Conservation (phyloP, 1,140 invertebrate genomes). For the Papilio dardanus region DNA sequence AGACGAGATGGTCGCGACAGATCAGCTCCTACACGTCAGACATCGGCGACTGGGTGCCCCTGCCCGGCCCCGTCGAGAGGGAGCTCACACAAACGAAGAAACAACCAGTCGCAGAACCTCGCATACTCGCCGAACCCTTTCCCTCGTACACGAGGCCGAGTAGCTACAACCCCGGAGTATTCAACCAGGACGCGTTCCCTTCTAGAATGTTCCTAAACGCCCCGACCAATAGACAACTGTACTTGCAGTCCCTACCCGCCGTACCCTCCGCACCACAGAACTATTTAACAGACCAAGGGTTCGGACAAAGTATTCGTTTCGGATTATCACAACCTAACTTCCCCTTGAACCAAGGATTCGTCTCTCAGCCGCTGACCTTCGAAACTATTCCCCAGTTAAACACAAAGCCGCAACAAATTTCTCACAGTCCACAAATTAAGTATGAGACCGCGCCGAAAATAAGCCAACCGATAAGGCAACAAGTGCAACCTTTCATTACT, state of each 20-base stretch:
- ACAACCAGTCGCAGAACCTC: conserved; percentile 76
- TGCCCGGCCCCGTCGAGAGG: conserved; percentile 59
- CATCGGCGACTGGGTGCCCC: conserved; percentile 75
- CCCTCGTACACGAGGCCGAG: conserved; percentile 69
- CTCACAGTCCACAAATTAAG: conserved; percentile 53
- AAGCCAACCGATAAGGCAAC: conserved; percentile 48
- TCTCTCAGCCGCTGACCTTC: conserved; percentile 62
- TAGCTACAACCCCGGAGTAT: conserved; percentile 61
- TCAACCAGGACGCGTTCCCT: conserved; percentile 67
- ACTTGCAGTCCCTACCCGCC: conserved; percentile 67
- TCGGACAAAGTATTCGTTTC: conserved; percentile 69
- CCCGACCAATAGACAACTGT: conserved; percentile 69
- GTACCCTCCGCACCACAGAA: conserved; percentile 74
- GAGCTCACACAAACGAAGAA: conserved; percentile 63
- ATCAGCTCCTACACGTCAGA: conserved; percentile 77
- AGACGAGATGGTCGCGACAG: conserved; percentile 81
- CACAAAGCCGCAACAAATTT: conserved; percentile 50
- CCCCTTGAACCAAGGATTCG: conserved; percentile 73
- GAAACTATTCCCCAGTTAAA: conserved; percentile 60
- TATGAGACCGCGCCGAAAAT: conserved; percentile 59
- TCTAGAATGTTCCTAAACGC: conserved; percentile 61
- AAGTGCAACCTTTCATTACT: conserved; percentile 56
- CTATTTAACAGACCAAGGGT: conserved; percentile 70
- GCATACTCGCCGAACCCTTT: conserved; percentile 81
- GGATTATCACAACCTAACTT: conserved; percentile 66